Percentiles rank a stretch among this genome's conserved stretches.
Evolutionary conservation across 2,888 invertebrate genomes (phyloP).

Genomic region (Augiades crinisus): DNA sequence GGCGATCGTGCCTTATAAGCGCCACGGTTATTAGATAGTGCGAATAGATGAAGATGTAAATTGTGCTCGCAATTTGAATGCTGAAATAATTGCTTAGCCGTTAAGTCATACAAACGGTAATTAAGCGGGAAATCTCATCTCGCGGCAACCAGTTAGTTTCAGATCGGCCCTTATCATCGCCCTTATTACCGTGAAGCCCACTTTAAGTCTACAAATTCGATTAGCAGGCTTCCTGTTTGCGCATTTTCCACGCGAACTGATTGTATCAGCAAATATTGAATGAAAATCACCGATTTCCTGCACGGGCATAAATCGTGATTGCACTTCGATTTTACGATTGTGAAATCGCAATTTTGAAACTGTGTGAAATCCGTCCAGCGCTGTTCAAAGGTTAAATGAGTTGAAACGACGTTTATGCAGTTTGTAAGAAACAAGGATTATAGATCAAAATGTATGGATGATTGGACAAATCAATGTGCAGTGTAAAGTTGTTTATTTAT

Average conservation of each 20-base stretch:
- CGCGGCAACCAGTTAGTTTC: conserved; percentile 11
- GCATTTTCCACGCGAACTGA: conserved; percentile 18
- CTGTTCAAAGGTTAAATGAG: background rate
- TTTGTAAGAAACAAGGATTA: no score
- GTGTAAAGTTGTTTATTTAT: no score
- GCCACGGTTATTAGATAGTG: conserved; percentile 35
- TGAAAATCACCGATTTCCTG: conserved; percentile 22
- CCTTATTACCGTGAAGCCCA: conserved; percentile 17
- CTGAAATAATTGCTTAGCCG: conserved; percentile 21
- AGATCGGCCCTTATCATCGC: conserved; percentile 19
- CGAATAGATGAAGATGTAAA: conserved; percentile 46
- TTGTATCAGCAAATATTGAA: conserved; percentile 22
- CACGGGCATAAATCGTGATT: conserved; percentile 9
- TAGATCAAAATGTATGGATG: no score
- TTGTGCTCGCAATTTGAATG: conserved; percentile 30
- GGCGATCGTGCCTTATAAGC: conserved; percentile 50
- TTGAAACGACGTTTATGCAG: no score
- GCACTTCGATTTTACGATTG: conserved; percentile 10
- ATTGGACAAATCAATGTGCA: no score
- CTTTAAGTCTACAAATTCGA: conserved; percentile 19
- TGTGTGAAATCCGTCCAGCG: background rate
- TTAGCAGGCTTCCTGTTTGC: conserved; percentile 23
- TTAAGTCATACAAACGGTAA: conserved; percentile 19
- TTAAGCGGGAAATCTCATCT: conserved; percentile 14
- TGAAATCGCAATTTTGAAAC: conserved; percentile 13